Conservation (phyloP, 2,888 invertebrate genomes). For the Belgica antarctica region DNA sequence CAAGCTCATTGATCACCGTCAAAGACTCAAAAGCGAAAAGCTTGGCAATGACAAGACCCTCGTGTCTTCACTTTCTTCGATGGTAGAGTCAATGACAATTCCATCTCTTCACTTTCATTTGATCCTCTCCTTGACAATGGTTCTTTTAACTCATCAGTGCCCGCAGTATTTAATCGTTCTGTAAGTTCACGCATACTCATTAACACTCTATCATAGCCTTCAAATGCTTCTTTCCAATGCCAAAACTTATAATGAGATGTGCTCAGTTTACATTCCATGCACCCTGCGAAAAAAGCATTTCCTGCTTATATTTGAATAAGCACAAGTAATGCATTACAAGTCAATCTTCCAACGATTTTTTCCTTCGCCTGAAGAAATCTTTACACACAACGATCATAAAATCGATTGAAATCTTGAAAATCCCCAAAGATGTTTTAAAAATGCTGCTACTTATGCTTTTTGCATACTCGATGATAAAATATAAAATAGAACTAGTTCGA, state of each 20-base stretch:
- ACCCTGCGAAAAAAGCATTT: conserved; percentile 32
- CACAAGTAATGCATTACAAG: conserved; percentile 36
- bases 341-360: conserved; percentile 3
- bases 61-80: conserved; percentile 29
- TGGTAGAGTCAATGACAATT: conserved; percentile 45
- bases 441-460: too few species aligned
- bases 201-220: neutral
- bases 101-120: conserved; percentile 64
- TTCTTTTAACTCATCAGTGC: conserved; percentile 66
- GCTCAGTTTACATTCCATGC: neutral
- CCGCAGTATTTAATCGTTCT: conserved; percentile 56
- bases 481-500: too few species aligned
- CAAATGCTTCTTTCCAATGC: conserved; percentile 4
- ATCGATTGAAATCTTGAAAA: too few species aligned
- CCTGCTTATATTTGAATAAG: conserved; percentile 39
- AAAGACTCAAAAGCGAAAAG: conserved; percentile 35
- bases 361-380: too few species aligned
- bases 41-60: conserved; percentile 22
- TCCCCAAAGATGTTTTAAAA: neutral
- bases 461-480: too few species aligned
- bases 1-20: conserved; percentile 39
- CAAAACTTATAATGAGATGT: neutral
- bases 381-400: neutral
- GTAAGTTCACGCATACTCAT: conserved; percentile 44
- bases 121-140: conserved; percentile 65